Evolutionary conservation across 2,113 vertebrate genomes (phyloP).

Genomic region (Serilophus lunatus): DNA sequence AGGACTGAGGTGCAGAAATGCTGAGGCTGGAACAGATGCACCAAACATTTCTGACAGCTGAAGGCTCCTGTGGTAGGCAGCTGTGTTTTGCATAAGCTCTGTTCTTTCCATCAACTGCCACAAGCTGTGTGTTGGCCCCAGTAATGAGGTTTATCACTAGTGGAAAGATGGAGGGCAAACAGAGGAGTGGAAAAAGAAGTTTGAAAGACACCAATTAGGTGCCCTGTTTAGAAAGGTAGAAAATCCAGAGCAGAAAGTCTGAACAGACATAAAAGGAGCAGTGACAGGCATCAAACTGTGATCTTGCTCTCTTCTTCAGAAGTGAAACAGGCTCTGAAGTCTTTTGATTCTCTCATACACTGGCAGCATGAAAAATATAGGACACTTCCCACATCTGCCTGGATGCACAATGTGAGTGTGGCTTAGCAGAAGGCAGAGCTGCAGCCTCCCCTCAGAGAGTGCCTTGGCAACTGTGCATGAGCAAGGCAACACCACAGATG

Average conservation of each 20-base stretch:
- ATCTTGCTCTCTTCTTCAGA: slow-evolving; percentile 1
- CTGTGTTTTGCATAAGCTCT: neutral
- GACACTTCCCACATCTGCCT: neutral
- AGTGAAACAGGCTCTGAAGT: neutral
- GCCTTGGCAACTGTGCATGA: neutral
- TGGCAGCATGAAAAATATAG: neutral
- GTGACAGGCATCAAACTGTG: neutral
- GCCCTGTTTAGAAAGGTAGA: neutral
- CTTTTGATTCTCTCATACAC: neutral
- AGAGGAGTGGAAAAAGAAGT: neutral
- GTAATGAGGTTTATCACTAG: neutral
- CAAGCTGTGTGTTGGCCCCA: neutral
- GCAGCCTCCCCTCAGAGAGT: neutral
- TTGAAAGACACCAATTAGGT: neutral
- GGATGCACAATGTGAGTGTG: accelerated
- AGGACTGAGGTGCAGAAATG: neutral
- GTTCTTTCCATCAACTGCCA: neutral
- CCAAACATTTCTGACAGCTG: neutral
- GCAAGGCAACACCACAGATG: neutral
- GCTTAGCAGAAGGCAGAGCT: neutral
- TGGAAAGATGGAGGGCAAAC: neutral
- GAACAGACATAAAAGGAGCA: slow-evolving; percentile 21
- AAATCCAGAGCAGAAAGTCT: neutral
- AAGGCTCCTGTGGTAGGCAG: neutral
- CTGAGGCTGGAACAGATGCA: neutral